A percentile compares a stretch with the other conserved stretches of the same genome.
Evolutionary conservation across 2,888 invertebrate genomes (phyloP).

Genomic region (Cartodere bifasciata): DNA sequence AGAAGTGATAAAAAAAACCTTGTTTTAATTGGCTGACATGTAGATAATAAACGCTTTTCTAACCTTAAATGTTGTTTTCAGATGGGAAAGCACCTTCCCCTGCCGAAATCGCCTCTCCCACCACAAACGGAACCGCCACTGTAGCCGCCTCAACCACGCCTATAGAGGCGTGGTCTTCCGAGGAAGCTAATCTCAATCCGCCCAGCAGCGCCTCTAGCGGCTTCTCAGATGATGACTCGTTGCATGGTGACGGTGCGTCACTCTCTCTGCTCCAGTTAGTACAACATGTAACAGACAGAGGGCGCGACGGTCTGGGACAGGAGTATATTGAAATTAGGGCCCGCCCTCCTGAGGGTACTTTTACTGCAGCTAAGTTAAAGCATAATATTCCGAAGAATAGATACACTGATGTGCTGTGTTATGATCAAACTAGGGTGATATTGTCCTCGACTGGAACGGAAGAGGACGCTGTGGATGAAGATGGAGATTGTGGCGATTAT

Average conservation of each 20-base stretch:
- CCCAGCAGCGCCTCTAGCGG: constrained; percentile 68
- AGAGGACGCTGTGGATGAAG: constrained; percentile 52
- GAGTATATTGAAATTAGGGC: constrained; percentile 80
- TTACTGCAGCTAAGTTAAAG: constrained; percentile 69
- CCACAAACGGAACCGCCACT: constrained; percentile 37
- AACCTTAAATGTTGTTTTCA: constrained; percentile 17
- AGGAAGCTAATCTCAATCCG: constrained; percentile 46
- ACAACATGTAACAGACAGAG: constrained; percentile 59
- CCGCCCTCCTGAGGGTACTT: constrained; percentile 75
- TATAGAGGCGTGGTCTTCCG: constrained; percentile 38
- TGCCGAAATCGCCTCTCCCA: constrained; percentile 31
- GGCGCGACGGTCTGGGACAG: constrained; percentile 66
- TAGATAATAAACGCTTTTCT: no score
- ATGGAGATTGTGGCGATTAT: constrained; percentile 75
- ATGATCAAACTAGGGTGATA: constrained; percentile 87
- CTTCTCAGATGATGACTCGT: constrained; percentile 83
- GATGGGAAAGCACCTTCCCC: constrained; percentile 34
- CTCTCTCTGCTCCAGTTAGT: constrained; percentile 63
- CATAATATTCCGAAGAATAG: constrained; percentile 72
- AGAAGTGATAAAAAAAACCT: no score
- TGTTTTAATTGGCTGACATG: no score
- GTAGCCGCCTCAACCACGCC: constrained; percentile 28
- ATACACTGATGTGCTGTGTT: constrained; percentile 93
- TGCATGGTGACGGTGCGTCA: constrained; percentile 54
- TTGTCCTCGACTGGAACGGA: constrained; percentile 41